Percentiles rank a stretch among this genome's conserved stretches.
These are phyloP conservation scores for Thymelicus acteon DNA, from an alignment of 2,888 invertebrate genomes.

Conservation along the genomic window DNA sequence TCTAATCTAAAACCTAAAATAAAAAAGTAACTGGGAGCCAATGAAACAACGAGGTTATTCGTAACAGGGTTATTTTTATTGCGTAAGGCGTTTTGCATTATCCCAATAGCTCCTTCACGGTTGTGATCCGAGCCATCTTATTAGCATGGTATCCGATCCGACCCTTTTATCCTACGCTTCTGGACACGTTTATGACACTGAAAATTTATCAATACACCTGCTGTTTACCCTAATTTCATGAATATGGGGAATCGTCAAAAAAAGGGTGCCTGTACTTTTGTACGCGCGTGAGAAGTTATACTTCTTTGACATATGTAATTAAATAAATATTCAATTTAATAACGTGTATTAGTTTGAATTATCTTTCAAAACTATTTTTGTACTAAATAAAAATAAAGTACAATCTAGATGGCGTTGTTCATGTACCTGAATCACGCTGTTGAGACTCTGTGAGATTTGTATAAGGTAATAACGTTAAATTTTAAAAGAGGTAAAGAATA, in stretches of 20 bases:
- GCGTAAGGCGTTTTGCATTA: conserved; percentile 6
- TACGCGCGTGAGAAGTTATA: too few species aligned
- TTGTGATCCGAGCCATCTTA: conserved; percentile 1
- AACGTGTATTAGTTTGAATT: too few species aligned
- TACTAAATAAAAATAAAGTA: too few species aligned
- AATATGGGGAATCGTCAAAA: not conserved
- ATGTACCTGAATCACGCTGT: too few species aligned
- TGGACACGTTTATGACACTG: not conserved
- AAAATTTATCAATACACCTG: not conserved
- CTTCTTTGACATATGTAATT: too few species aligned
- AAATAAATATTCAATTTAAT: too few species aligned
- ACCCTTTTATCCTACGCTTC: conserved; percentile 10
- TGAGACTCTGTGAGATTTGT: too few species aligned
- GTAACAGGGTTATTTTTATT: not conserved
- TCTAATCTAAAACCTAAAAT: not conserved
- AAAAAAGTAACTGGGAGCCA: not conserved
- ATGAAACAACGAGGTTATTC: not conserved
- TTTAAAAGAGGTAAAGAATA: too few species aligned
- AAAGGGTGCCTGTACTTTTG: too few species aligned
- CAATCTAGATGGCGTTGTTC: too few species aligned
- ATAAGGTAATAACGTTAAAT: too few species aligned
- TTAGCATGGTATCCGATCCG: conserved; percentile 8
- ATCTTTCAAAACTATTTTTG: too few species aligned
- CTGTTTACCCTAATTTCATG: not conserved
- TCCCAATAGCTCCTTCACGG: not conserved